Evolutionary conservation across 1,140 invertebrate genomes (phyloP).

Genomic region (Drosophila asahinai): DNA sequence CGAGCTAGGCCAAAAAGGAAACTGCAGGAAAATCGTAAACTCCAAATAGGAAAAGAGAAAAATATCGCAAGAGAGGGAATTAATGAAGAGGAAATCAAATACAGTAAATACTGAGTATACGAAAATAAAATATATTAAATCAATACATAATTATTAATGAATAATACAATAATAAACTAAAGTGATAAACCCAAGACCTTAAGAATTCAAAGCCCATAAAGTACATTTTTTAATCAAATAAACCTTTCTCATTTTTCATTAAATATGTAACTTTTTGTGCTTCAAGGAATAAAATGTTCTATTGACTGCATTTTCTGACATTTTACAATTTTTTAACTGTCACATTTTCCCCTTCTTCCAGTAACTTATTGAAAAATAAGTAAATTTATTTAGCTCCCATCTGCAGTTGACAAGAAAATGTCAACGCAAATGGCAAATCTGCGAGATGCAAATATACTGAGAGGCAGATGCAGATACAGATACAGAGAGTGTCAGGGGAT

Average conservation of each 20-base stretch:
- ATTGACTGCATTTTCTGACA: background rate
- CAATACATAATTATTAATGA: background rate
- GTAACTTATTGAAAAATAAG: background rate
- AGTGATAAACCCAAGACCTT: too few species aligned
- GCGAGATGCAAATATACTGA: constrained; percentile 1
- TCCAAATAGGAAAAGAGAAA: constrained; percentile 1
- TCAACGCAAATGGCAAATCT: constrained; percentile 18
- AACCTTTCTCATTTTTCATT: too few species aligned
- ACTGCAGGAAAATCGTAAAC: constrained; percentile 6
- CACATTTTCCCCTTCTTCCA: background rate
- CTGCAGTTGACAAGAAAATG: constrained; percentile 15
- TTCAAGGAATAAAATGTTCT: too few species aligned
- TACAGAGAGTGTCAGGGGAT: background rate
- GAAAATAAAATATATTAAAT: background rate
- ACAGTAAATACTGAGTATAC: background rate
- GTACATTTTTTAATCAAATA: too few species aligned
- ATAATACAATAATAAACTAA: background rate
- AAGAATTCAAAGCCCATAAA: too few species aligned
- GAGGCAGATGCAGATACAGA: background rate
- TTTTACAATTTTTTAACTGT: too few species aligned
- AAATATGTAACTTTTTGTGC: too few species aligned
- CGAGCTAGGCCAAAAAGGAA: constrained; percentile 1
- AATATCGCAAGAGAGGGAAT: background rate
- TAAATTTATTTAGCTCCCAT: constrained; percentile 16
- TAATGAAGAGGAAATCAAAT: background rate